These are phyloP conservation scores for Alligator mississippiensis DNA, from an alignment of 2,113 vertebrate species.

Conservation along the genomic window DNA sequence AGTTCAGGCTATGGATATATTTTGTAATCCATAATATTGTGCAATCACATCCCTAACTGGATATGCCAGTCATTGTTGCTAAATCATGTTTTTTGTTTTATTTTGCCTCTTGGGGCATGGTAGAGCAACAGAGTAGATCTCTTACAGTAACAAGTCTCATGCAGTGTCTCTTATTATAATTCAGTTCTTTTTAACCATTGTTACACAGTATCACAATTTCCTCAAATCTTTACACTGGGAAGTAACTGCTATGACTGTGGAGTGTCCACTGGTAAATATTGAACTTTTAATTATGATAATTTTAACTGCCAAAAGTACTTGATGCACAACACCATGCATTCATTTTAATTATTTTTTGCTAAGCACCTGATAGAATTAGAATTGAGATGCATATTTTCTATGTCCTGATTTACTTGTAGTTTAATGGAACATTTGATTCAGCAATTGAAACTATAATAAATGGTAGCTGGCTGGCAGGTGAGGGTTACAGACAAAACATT, in stretches of 20 bases:
- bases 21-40: background rate
- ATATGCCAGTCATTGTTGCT: background rate
- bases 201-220: background rate
- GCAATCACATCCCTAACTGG: background rate
- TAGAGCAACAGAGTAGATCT: background rate
- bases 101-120: background rate
- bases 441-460: background rate
- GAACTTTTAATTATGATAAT: background rate
- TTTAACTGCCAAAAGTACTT: too few species aligned
- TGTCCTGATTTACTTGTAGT: background rate
- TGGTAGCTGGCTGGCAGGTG: background rate
- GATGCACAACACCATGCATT: background rate
- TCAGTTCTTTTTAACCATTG: background rate
- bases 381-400: background rate
- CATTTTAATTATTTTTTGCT: background rate
- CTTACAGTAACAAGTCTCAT: background rate
- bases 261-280: background rate
- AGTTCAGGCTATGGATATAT: background rate
- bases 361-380: background rate
- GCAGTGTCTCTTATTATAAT: background rate
- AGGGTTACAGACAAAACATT: background rate
- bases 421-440: background rate
- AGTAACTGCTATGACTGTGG: background rate
- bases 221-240: background rate
- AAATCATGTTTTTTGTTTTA: background rate